These are phyloP conservation scores for Oreochromis aureus DNA, from an alignment of 2,113 vertebrate species.

Conservation along the genomic window DNA sequence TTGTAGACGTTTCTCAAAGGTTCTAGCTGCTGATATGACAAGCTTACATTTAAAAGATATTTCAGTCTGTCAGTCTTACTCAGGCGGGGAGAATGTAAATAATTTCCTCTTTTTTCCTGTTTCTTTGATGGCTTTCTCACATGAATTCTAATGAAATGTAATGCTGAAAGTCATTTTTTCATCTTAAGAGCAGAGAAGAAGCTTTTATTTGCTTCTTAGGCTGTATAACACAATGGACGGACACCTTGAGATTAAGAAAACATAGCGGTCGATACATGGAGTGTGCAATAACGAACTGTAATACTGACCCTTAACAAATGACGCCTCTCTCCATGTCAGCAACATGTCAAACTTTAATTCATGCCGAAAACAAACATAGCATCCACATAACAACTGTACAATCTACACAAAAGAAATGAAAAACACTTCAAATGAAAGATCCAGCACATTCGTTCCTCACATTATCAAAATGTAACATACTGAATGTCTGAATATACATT, in stretches of 20 bases:
- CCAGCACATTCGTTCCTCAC: conserved; percentile 22
- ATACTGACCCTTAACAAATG: neutral
- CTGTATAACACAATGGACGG: neutral
- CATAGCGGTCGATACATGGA: accelerated
- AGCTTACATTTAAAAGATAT: neutral
- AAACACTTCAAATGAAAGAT: conserved; percentile 10
- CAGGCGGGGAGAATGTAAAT: neutral
- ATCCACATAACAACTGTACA: conserved; percentile 47
- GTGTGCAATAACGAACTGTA: neutral
- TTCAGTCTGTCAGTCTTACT: neutral
- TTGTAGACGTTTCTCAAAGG: neutral
- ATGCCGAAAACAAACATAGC: conserved; percentile 61
- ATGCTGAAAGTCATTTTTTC: neutral
- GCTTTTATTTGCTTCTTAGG: neutral
- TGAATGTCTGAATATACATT: conserved; percentile 30
- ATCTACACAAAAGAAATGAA: conserved; percentile 26
- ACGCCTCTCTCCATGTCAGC: neutral
- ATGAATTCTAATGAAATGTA: neutral
- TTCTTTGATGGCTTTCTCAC: neutral
- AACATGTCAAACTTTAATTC: conserved; percentile 65
- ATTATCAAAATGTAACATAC: neutral
- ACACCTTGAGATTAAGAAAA: neutral
- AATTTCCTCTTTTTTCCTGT: neutral
- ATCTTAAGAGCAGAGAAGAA: neutral
- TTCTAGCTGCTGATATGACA: neutral